Percentiles rank a stretch among this genome's conserved stretches.
These are phyloP conservation scores for Galemys pyrenaicus DNA, from an alignment of 2,113 vertebrate species.

Conservation along the genomic window DNA sequence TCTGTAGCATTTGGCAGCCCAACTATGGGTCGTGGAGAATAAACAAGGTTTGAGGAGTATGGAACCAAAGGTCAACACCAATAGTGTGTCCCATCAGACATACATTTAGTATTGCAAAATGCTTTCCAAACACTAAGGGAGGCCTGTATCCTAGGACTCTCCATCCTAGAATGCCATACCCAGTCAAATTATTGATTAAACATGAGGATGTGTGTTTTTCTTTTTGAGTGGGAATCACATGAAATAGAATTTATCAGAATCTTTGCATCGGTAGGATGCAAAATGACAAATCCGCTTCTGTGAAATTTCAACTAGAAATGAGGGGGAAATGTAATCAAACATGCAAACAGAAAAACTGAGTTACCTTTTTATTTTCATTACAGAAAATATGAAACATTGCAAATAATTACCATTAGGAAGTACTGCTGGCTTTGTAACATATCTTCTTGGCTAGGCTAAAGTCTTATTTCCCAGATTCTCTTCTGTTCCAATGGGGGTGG, in stretches of 20 bases:
- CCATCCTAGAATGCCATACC: not conserved
- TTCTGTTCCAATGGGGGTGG: not conserved
- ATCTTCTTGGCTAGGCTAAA: not conserved
- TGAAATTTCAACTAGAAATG: not conserved
- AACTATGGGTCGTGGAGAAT: not conserved
- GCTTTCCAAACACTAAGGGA: not conserved
- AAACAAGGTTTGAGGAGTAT: not conserved
- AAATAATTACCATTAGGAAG: not conserved
- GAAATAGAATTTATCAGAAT: not conserved
- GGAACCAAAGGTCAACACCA: not conserved
- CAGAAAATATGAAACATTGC: constrained; percentile 23
- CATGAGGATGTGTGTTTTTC: not conserved
- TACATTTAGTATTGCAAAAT: not conserved
- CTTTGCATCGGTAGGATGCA: not conserved
- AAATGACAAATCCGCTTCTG: not conserved
- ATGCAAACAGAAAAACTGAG: not conserved
- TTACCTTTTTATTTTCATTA: not conserved
- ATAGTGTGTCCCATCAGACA: not conserved
- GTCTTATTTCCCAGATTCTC: not conserved
- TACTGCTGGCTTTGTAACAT: not conserved
- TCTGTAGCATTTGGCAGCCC: not conserved
- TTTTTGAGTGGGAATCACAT: not conserved
- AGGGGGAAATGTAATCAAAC: not conserved
- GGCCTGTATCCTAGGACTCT: not conserved
- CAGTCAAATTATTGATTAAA: not conserved